Percentiles rank a stretch among this genome's conserved stretches.
Evolutionary conservation across 2,797 vertebrate genomes (phyloP).

Genomic region (Gobionotothen gibberifrons): DNA sequence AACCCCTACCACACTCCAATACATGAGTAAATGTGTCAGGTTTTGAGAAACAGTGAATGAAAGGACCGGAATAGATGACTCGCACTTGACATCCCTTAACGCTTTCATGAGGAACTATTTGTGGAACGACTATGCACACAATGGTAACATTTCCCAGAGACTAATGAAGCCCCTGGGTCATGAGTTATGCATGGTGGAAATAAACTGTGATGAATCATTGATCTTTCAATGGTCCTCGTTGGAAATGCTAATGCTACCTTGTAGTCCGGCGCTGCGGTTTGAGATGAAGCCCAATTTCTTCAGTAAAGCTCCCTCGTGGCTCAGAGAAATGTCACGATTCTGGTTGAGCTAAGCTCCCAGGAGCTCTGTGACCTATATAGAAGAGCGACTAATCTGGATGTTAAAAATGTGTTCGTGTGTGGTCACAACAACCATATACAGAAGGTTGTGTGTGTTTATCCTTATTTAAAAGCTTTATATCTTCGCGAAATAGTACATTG

Average conservation of each 20-base stretch:
- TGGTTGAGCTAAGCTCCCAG: constrained; percentile 59
- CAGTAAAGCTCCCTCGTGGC: constrained; percentile 51
- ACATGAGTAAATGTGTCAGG: background rate
- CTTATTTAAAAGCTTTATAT: too few relatives aligned
- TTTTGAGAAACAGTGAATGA: constrained; percentile 6
- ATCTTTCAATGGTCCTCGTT: constrained; percentile 53
- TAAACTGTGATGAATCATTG: constrained; percentile 63
- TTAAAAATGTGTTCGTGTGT: constrained; percentile 49
- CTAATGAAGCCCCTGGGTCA: constrained; percentile 63
- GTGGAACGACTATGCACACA: constrained; percentile 23
- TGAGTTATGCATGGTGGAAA: constrained; percentile 47
- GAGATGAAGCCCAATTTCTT: constrained; percentile 46
- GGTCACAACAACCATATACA: constrained; percentile 51
- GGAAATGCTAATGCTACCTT: constrained; percentile 50
- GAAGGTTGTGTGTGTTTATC: background rate
- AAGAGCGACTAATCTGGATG: constrained; percentile 62
- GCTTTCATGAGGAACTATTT: constrained; percentile 49
- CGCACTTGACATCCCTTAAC: constrained; percentile 10
- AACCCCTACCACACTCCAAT: background rate
- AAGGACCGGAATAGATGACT: constrained; percentile 18
- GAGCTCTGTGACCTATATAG: constrained; percentile 70
- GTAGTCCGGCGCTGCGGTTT: constrained; percentile 33
- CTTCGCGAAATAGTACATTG: too few relatives aligned
- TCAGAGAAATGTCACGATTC: constrained; percentile 70
- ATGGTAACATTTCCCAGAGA: constrained; percentile 43